These are phyloP conservation scores for Taenioides sp. DNA, from an alignment of 2,797 vertebrate species.

Conservation along the genomic window DNA sequence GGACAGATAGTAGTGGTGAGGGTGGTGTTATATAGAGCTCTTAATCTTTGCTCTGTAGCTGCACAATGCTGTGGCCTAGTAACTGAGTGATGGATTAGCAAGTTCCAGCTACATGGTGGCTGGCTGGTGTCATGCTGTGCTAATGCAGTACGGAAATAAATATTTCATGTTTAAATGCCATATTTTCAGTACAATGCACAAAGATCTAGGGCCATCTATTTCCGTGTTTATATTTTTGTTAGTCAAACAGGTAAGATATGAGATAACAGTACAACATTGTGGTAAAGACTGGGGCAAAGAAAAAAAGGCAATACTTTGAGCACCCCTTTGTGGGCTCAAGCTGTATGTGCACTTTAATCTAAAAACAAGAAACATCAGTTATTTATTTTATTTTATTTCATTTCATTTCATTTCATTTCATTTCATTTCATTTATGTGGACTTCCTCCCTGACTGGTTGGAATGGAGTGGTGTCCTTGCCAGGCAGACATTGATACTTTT, in stretches of 20 bases:
- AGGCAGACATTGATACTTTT: neutral
- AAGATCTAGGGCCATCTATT: neutral
- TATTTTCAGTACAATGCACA: slow-evolving; percentile 1
- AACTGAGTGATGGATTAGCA: slow-evolving; percentile 66
- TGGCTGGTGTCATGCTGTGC: slow-evolving; percentile 26
- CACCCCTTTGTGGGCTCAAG: slow-evolving; percentile 63
- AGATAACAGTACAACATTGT: slow-evolving; percentile 27
- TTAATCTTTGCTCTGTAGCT: slow-evolving; percentile 61
- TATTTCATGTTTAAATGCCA: neutral
- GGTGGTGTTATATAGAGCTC: slow-evolving; percentile 29
- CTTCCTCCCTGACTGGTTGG: neutral
- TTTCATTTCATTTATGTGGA: neutral
- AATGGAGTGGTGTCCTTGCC: neutral
- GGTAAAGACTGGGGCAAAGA: neutral
- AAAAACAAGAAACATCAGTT: neutral
- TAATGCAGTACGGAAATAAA: slow-evolving; percentile 18
- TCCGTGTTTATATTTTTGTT: neutral
- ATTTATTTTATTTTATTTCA: neutral
- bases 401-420: neutral
- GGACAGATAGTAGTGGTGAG: slow-evolving; percentile 37
- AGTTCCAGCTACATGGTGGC: slow-evolving; percentile 32
- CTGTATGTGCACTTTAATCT: neutral
- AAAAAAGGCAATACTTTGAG: slow-evolving; percentile 21
- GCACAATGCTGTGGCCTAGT: slow-evolving; percentile 53
- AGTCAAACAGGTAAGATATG: neutral